These are phyloP conservation scores for Melanaphis sacchari DNA, from an alignment of 1,140 invertebrate species.

Conservation along the genomic window DNA sequence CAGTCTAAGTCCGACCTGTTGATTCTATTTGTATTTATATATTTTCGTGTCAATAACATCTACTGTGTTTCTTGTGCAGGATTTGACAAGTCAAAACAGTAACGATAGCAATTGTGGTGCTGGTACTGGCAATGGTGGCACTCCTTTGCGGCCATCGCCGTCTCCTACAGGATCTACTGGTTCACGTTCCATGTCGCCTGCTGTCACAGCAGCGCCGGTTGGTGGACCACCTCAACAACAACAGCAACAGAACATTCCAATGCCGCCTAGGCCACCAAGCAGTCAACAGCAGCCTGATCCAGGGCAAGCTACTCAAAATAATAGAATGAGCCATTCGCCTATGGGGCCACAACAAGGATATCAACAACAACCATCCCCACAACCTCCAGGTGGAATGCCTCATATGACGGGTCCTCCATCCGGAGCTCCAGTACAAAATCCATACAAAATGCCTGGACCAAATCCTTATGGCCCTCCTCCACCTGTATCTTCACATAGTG, in stretches of 20 bases:
- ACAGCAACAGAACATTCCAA: slow-evolving; percentile 83
- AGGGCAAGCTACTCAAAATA: slow-evolving; percentile 64
- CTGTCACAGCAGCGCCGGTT: slow-evolving; percentile 79
- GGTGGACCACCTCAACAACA: slow-evolving; percentile 52
- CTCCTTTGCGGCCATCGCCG: slow-evolving; percentile 86
- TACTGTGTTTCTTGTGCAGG: slow-evolving; percentile 69
- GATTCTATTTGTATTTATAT: slow-evolving; percentile 54
- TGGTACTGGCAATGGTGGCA: slow-evolving; percentile 72
- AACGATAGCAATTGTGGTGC: slow-evolving; percentile 79
- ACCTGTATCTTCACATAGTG: slow-evolving; percentile 58
- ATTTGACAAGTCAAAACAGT: slow-evolving; percentile 83
- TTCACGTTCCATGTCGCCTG: slow-evolving; percentile 94
- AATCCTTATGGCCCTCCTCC: slow-evolving; percentile 61
- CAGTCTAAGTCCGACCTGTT: slow-evolving; percentile 46
- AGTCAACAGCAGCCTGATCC: slow-evolving; percentile 70
- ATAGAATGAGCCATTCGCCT: slow-evolving; percentile 77
- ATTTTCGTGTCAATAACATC: neutral
- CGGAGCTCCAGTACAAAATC: slow-evolving; percentile 65
- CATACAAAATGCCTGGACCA: slow-evolving; percentile 52
- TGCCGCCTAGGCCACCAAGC: slow-evolving; percentile 89
- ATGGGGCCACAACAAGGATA: slow-evolving; percentile 74
- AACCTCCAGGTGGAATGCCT: slow-evolving; percentile 64
- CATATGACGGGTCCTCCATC: slow-evolving; percentile 61
- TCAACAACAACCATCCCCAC: slow-evolving; percentile 71
- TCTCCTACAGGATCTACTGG: slow-evolving; percentile 91